These are phyloP conservation scores for Falco cherrug DNA, from an alignment of 2,797 vertebrate genomes.

Conservation along the genomic window DNA sequence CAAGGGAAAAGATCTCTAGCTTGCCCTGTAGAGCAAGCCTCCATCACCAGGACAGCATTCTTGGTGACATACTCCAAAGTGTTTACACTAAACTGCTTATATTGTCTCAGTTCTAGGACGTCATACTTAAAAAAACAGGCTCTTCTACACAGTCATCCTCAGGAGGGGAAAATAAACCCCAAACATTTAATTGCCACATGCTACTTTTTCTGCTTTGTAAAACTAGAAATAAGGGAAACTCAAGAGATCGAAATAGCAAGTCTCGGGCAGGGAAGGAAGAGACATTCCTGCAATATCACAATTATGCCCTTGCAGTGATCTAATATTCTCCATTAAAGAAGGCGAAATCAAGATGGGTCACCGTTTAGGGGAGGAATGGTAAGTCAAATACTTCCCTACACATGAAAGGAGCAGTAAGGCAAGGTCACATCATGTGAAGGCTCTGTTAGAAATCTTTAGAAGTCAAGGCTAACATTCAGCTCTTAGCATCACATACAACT, in stretches of 20 bases:
- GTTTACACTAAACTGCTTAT: not conserved
- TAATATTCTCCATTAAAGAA: not conserved
- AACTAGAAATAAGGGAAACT: not conserved
- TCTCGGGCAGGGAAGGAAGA: not conserved
- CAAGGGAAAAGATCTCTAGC: not conserved
- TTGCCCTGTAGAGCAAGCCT: not conserved
- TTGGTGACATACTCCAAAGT: not conserved
- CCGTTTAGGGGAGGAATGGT: not conserved
- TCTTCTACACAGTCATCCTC: not conserved
- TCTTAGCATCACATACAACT: not conserved
- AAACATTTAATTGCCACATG: not conserved
- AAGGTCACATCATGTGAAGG: not conserved
- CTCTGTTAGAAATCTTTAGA: not conserved
- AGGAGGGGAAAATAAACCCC: not conserved
- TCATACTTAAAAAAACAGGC: not conserved
- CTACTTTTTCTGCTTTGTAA: not conserved
- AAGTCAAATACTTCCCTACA: not conserved
- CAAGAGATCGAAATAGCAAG: not conserved
- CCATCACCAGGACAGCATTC: not conserved
- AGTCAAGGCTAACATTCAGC: not conserved
- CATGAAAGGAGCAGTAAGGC: not conserved
- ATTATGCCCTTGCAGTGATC: not conserved
- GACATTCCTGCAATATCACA: not conserved
- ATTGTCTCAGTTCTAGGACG: not conserved
- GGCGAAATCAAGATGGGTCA: not conserved